Evolutionary conservation across 2,888 invertebrate genomes (phyloP).

Genomic region (Lobophora halterata): DNA sequence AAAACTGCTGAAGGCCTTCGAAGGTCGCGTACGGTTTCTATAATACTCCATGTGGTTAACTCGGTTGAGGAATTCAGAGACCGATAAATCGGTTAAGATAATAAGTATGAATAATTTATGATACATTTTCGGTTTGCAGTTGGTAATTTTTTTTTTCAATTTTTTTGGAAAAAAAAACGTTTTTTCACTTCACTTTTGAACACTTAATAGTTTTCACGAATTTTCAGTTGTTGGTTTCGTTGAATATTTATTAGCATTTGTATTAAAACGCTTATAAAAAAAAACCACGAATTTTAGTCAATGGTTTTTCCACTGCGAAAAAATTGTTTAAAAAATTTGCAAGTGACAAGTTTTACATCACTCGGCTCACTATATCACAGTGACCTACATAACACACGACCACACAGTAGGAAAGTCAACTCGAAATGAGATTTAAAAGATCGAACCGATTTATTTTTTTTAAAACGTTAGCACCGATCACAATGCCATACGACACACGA

Average conservation of each 20-base stretch:
- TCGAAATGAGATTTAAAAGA: constrained; percentile 57
- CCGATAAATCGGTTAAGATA: constrained; percentile 33
- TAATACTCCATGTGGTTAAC: constrained; percentile 68
- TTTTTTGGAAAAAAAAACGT: too few relatives aligned
- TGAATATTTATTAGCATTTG: not conserved
- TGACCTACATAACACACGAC: constrained; percentile 40
- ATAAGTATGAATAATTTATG: constrained; percentile 19
- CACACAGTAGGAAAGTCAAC: constrained; percentile 48
- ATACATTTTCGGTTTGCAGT: constrained; percentile 14
- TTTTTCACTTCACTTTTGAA: too few relatives aligned
- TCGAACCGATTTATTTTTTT: constrained; percentile 61
- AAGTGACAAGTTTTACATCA: too few relatives aligned
- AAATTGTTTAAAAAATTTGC: too few relatives aligned
- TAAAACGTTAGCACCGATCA: constrained; percentile 43
- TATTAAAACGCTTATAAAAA: too few relatives aligned
- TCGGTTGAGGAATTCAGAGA: constrained; percentile 46
- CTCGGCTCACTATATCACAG: too few relatives aligned
- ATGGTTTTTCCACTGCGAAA: too few relatives aligned
- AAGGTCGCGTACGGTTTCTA: constrained; percentile 63
- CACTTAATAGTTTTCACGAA: too few relatives aligned
- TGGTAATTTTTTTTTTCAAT: too few relatives aligned
- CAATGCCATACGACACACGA: constrained; percentile 56
- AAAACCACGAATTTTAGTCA: too few relatives aligned
- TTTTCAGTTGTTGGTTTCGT: too few relatives aligned
- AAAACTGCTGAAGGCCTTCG: constrained; percentile 65